A percentile compares a stretch with the other conserved stretches of the same genome.
phyloP scores from a whole-genome alignment of 2,888 invertebrate species.

The Lycophotia porphyrea region DNA sequence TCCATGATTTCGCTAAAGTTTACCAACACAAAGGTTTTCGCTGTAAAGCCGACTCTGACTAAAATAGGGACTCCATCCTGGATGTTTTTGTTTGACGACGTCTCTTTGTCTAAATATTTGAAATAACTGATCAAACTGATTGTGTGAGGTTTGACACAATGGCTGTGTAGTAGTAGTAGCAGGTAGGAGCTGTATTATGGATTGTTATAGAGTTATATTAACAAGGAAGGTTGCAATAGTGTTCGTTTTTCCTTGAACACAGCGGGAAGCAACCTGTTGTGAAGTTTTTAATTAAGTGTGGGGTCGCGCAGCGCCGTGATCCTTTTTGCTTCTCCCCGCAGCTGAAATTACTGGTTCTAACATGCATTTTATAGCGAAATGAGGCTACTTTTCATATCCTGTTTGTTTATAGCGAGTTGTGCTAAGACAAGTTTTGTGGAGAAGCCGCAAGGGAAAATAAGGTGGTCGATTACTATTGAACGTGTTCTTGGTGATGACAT shows the following conservation, averaged over 20 bases:
- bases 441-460: slow-evolving; percentile 23
- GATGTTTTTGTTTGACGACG: slow-evolving; percentile 33
- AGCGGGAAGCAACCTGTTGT: slow-evolving; percentile 85
- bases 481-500: slow-evolving; percentile 1
- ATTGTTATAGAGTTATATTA: slow-evolving; percentile 59
- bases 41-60: slow-evolving; percentile 31
- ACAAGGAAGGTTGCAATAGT: slow-evolving; percentile 51
- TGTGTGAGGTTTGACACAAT: slow-evolving; percentile 36
- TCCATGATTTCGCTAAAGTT: slow-evolving; percentile 8
- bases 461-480: background rate
- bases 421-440: slow-evolving; percentile 21
- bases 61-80: slow-evolving; percentile 13
- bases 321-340: slow-evolving; percentile 69
- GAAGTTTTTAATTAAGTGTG: slow-evolving; percentile 87
- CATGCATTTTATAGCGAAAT: slow-evolving; percentile 57
- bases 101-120: slow-evolving; percentile 48
- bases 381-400: slow-evolving; percentile 59
- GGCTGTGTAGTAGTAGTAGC: background rate
- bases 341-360: slow-evolving; percentile 76
- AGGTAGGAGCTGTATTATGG: slow-evolving; percentile 25
- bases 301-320: slow-evolving; percentile 73
- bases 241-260: slow-evolving; percentile 67
- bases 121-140: slow-evolving; percentile 37
- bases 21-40: slow-evolving; percentile 30
- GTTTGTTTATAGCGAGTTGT: slow-evolving; percentile 42